Percentiles rank a stretch among this genome's conserved stretches.
Conservation (phyloP, 2,113 vertebrate genomes). For the Mormoops blainvillei region DNA sequence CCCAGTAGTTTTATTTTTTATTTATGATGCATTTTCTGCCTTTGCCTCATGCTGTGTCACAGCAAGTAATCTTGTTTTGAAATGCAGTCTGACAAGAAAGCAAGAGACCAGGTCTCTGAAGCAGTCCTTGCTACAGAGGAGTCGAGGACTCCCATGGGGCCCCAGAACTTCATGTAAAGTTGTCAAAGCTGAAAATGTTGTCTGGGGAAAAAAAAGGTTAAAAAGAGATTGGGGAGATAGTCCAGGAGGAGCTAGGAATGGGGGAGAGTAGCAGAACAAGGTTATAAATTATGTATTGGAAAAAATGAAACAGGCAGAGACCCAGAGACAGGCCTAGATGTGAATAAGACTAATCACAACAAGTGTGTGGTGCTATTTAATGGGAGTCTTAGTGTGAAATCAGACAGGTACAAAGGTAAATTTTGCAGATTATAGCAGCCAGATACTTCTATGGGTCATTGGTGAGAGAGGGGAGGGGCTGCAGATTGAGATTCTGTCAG, state of each 20-base stretch:
- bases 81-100: constrained; percentile 24
- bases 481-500: not conserved
- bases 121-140: not conserved
- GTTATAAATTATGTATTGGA: not conserved
- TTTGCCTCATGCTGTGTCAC: constrained; percentile 49
- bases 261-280: not conserved
- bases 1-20: constrained; percentile 40
- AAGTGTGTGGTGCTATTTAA: not conserved
- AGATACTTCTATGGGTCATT: not conserved
- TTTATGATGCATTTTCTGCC: constrained; percentile 54
- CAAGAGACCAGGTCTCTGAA: not conserved
- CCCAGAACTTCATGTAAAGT: not conserved
- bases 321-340: not conserved
- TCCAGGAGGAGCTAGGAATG: not conserved
- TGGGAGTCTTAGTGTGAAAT: not conserved
- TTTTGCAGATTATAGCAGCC: not conserved
- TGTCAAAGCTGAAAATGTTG: constrained; percentile 24
- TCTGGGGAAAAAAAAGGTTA: not conserved
- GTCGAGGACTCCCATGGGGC: not conserved
- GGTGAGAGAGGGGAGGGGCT: not conserved
- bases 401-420: not conserved
- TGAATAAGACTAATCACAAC: not conserved
- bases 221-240: not conserved
- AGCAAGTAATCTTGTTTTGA: constrained; percentile 43
- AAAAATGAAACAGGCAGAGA: not conserved